phyloP scores from a whole-genome alignment of 2,888 invertebrate species.

The Rhamphomyia laevipes region DNA sequence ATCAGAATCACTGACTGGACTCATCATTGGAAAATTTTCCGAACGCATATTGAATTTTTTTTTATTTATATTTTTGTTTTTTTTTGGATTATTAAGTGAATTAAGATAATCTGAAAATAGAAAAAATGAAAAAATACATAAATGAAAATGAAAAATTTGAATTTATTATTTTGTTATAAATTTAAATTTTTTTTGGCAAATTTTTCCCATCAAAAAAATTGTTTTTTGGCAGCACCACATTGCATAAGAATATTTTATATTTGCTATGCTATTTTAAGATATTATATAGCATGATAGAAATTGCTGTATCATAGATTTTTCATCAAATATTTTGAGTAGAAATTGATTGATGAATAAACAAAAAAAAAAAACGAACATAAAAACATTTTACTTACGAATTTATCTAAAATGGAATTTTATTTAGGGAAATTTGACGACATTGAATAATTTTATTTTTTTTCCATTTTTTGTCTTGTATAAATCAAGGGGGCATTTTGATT shows the following conservation, averaged over 20 bases:
- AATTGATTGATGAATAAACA: background rate
- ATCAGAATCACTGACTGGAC: background rate
- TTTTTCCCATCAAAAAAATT: constrained; percentile 6
- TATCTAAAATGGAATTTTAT: too few species aligned
- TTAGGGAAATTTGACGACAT: background rate
- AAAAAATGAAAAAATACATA: constrained; percentile 1
- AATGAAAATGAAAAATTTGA: constrained; percentile 6
- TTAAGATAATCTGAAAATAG: constrained; percentile 6
- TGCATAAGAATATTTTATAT: too few species aligned
- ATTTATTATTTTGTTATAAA: background rate
- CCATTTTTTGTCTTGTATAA: too few species aligned
- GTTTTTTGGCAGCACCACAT: too few species aligned
- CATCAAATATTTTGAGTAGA: background rate
- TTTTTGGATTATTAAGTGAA: background rate
- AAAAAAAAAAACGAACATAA: background rate
- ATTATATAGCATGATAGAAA: background rate
- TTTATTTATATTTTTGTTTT: background rate
- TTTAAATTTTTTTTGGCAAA: constrained; percentile 9
- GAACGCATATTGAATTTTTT: constrained; percentile 10
- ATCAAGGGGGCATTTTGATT: too few species aligned
- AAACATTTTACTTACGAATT: too few species aligned
- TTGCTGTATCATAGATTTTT: background rate
- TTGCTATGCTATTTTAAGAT: too few species aligned
- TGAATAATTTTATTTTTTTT: background rate
- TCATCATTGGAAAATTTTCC: constrained; percentile 8